Evolutionary conservation across 2,888 invertebrate species (phyloP), one percentile per base, ranked within the genome.

Genomic region (Sinelater perroti): DNA sequence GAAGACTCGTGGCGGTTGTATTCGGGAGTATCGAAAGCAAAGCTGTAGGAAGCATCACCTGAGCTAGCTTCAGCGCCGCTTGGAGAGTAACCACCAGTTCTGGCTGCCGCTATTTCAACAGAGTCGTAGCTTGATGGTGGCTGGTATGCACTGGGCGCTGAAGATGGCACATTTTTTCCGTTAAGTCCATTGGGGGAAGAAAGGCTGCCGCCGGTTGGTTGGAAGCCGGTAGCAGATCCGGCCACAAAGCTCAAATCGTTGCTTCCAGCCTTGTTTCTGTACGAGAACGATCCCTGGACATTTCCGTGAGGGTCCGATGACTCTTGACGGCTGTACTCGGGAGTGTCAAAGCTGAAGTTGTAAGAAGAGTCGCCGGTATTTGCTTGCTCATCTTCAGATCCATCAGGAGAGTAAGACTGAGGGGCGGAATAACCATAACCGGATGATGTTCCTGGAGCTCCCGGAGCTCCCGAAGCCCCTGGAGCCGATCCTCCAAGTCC

Each of bases 141-240:
- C 16, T 10, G 1, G 13, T 18, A 18, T n/a, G n/a, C 16, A 7
- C 36, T 13, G 2, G 11, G 17, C n/a, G 49, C 8, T 8, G 21
- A 1, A 1, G 11, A 16, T 30, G 38, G 24, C n/a, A 14, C 36
- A 7, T 11, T 35, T n/a, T 14, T 26, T 17, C 49, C 38, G 30
- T 38, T 54, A 1, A 66, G 44, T 13, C 67, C 67, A 54, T 67
- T 67, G 14, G 68, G 67, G 13, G 28, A 30, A n/a, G 73, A 68
- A 62, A 78, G 70, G 63, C 72, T 76, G 8, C 71, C 70, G 13
- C 62, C 61, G 21, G 68, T 63, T 3, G 68, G 70, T 6, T 72
- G 65, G 57, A 74, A 73, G 10, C 72, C 73, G 7, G 68, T 70
- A 14, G 58, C 64, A 18, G 66, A 64, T 18, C 72, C 72, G 14